Conservation (phyloP, 1,140 invertebrate species). For the Prorops nasuta region DNA sequence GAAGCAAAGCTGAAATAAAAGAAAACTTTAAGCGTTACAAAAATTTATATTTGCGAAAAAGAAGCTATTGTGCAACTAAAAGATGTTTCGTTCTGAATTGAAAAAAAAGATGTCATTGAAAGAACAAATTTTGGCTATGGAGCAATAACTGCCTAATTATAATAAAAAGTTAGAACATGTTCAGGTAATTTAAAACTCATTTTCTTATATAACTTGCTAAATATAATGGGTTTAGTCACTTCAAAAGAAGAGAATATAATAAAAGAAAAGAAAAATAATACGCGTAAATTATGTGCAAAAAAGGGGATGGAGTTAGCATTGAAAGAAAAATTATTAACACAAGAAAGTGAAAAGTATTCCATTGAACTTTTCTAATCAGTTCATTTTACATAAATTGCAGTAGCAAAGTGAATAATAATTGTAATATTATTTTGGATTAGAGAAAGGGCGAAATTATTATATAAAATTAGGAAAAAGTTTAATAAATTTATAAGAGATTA, state of each 20-base stretch:
- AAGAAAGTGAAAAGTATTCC: constrained; percentile 42
- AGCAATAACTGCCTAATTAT: constrained; percentile 39
- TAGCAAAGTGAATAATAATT: neutral
- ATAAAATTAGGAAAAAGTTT: constrained; percentile 42
- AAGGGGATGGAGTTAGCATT: constrained; percentile 41
- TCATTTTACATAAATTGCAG: constrained; percentile 8
- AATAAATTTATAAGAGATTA: constrained; percentile 43
- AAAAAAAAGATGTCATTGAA: constrained; percentile 40
- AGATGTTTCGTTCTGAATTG: constrained; percentile 34
- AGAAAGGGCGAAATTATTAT: constrained; percentile 36
- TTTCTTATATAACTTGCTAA: neutral
- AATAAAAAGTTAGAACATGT: constrained; percentile 44
- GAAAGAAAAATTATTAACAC: constrained; percentile 43
- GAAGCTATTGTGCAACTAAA: constrained; percentile 43
- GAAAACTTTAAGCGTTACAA: constrained; percentile 9
- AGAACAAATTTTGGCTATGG: constrained; percentile 32
- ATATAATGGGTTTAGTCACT: constrained; percentile 32
- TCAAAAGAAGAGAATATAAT: constrained; percentile 39
- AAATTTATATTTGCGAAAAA: constrained; percentile 31
- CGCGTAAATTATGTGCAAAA: constrained; percentile 31
- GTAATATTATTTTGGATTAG: constrained; percentile 35
- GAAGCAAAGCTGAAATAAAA: neutral
- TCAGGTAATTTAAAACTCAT: constrained; percentile 32
- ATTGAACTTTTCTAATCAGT: constrained; percentile 1
- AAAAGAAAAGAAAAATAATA: constrained; percentile 31